Conservation (phyloP, 2,113 vertebrate species). For the Rostratula benghalensis region DNA sequence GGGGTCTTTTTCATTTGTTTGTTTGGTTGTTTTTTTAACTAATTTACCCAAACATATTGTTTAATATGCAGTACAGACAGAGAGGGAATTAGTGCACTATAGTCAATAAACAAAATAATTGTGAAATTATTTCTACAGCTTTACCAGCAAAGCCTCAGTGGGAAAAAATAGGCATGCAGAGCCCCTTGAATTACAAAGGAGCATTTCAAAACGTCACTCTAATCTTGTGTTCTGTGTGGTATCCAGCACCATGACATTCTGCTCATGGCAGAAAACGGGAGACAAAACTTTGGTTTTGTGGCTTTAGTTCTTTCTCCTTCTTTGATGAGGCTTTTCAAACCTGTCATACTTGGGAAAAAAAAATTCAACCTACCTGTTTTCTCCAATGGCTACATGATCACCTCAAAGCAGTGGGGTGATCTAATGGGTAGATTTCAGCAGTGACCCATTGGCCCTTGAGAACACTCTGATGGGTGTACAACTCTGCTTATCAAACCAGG, state of each 20-base stretch:
- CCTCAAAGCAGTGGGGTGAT: neutral
- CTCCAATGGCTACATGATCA: neutral
- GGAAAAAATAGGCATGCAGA: neutral
- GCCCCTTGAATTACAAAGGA: neutral
- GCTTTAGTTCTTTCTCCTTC: neutral
- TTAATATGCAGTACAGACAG: neutral
- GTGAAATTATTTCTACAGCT: conserved; percentile 9
- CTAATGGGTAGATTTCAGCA: neutral
- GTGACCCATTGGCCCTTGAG: neutral
- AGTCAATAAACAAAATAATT: neutral
- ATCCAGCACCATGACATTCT: neutral
- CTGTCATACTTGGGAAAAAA: neutral
- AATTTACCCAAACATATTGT: neutral
- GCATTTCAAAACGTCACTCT: neutral
- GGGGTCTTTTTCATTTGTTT: too few relatives aligned
- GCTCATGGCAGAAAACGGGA: neutral
- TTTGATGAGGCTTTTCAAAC: neutral
- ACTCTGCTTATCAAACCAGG: neutral
- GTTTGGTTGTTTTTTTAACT: neutral
- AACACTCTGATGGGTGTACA: neutral
- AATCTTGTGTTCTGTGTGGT: neutral
- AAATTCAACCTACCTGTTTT: neutral
- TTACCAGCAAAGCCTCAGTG: neutral
- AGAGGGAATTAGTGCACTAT: neutral
- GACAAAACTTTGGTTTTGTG: neutral